Percentiles rank a stretch among this genome's conserved stretches.
Evolutionary conservation across 2,888 invertebrate species (phyloP).

Genomic region (Drosophila cognata): DNA sequence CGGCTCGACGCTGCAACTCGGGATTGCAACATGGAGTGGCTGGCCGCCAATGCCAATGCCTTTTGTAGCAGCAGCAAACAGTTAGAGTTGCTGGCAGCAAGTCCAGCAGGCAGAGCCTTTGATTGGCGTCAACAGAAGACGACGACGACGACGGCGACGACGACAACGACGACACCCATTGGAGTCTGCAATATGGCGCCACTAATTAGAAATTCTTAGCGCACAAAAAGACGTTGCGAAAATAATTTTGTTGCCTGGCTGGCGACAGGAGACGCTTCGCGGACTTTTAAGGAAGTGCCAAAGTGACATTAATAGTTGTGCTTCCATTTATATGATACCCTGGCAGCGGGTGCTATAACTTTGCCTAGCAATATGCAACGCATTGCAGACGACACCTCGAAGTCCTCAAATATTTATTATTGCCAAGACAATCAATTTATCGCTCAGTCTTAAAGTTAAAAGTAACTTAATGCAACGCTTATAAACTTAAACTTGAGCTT

Average conservation of each 20-base stretch:
- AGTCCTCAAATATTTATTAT: background rate
- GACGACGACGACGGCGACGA: slow-evolving; percentile 24
- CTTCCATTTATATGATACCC: slow-evolving; percentile 50
- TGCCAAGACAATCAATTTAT: background rate
- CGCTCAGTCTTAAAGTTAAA: background rate
- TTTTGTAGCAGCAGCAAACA: slow-evolving; percentile 58
- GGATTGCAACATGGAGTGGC: slow-evolving; percentile 28
- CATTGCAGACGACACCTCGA: background rate
- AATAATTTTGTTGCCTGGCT: slow-evolving; percentile 65
- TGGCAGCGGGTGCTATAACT: background rate
- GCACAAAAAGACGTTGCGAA: slow-evolving; percentile 63
- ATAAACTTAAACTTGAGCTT: background rate
- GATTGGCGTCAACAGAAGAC: slow-evolving; percentile 57
- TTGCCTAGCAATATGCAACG: background rate
- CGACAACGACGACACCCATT: slow-evolving; percentile 61
- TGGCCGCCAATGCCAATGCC: slow-evolving; percentile 45
- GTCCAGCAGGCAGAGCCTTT: slow-evolving; percentile 45
- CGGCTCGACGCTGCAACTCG: slow-evolving; percentile 45
- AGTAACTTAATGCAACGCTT: background rate
- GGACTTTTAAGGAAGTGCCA: slow-evolving; percentile 76
- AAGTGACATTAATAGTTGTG: slow-evolving; percentile 79
- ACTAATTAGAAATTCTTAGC: slow-evolving; percentile 80
- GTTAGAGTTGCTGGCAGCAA: slow-evolving; percentile 57
- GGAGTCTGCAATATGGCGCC: slow-evolving; percentile 77
- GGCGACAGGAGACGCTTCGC: slow-evolving; percentile 58